Base-by-base conservation (phyloP, 1,140 invertebrate species). In the Drosophila oshimai region DNA sequence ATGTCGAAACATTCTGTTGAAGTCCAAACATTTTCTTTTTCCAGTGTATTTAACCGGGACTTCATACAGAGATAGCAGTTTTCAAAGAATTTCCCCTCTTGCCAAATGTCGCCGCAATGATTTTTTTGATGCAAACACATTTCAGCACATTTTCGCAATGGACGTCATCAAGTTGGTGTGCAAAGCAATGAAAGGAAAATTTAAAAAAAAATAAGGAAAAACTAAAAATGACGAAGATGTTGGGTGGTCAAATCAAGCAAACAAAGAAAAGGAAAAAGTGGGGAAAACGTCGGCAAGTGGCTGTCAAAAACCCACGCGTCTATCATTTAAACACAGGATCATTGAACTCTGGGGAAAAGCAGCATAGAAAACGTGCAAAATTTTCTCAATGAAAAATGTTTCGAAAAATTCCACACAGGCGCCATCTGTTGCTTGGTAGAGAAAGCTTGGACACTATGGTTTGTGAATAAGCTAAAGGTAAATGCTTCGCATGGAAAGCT, bases 291-390 rank as follows among this genome's bases (percentile, higher is more conserved):
- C 64, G 39, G 53, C 45, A 83, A 73, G 68, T 83, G 73, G 60
- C 51, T 81, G 78, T 83, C 78, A 81, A 72, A 81, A 81, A 53
- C 62, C 75, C 75, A 74, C 75, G 70, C 75, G 55, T 49, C 67
- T 44, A 42, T 39, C 28, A 51, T 71, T 60, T 37, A 60, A 47
- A 28, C 33, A 28, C 17, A 9, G 53, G 58, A 58, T 36, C 75
- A 74, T 54, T 74, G 75, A 79, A 79, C 75, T 79, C 46, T 12
- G n/a, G 18, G 17, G 7, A 15, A 50, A 37, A 26, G n/a, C n/a
- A 44, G 39, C 49, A 37, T 15, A 33, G 29, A 62, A 62, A 53
- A 53, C 31, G 15, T 49, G 9, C 17, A 10, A 45, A 54, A n/a
- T n/a, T 33, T 42, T 37, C 58, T 29, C 17, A 26, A 15, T 13